A percentile compares a stretch with the other conserved stretches of the same genome.
Evolutionary conservation across 2,113 vertebrate genomes (phyloP).

Genomic region (Myanophis thanlyinensis): DNA sequence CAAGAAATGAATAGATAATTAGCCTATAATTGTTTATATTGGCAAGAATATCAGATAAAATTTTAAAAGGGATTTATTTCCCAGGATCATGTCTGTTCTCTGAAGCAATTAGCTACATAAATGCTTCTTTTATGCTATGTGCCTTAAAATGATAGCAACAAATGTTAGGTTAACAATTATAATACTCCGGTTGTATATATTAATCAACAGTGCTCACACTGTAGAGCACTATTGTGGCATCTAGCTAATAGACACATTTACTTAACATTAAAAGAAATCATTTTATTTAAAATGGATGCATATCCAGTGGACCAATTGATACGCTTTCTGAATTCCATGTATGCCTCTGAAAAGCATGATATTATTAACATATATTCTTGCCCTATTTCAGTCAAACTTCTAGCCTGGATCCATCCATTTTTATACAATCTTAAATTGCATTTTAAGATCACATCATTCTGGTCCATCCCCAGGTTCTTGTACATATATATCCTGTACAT

Average conservation of each 20-base stretch:
- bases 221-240: too few species aligned
- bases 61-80: constrained; percentile 26
- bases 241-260: neutral
- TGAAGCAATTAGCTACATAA: neutral
- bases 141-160: neutral
- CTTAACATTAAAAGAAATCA: neutral
- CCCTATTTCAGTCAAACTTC: constrained; percentile 2
- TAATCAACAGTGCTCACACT: neutral
- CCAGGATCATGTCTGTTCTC: neutral
- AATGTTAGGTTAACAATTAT: neutral
- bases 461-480: neutral
- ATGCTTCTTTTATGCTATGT: neutral
- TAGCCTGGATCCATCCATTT: neutral
- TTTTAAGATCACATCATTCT: neutral
- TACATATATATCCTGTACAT: neutral
- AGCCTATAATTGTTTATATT: constrained; percentile 14
- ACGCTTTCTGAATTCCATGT: neutral
- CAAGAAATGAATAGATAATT: constrained; percentile 28
- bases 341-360: neutral
- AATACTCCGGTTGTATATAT: neutral
- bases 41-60: neutral
- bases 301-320: neutral
- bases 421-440: neutral
- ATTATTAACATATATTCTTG: constrained; percentile 5
- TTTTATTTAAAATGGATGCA: neutral